A percentile compares a stretch with the other conserved stretches of the same genome.
phyloP scores from a whole-genome alignment of 2,797 vertebrate genomes.

The Amphiprion clarkii region DNA sequence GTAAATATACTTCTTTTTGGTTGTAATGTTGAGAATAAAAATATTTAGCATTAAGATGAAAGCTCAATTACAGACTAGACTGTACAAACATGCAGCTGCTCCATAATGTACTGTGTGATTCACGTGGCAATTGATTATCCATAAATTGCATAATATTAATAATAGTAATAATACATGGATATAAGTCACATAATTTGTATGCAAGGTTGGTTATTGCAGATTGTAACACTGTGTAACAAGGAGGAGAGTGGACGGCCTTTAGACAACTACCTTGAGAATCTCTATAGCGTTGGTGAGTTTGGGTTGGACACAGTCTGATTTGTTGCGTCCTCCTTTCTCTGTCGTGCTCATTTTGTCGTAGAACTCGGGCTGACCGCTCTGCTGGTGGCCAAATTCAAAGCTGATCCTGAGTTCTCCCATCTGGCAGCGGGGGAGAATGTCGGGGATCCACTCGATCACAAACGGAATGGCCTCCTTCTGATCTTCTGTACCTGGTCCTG shows the following conservation, averaged over 20 bases:
- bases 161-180: background rate
- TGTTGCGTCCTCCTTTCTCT: slow-evolving; percentile 46
- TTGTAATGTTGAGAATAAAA: background rate
- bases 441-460: slow-evolving; percentile 94
- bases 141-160: slow-evolving; percentile 22
- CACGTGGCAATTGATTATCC: slow-evolving; percentile 11
- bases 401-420: slow-evolving; percentile 91
- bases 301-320: slow-evolving; percentile 37
- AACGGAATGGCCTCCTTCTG: slow-evolving; percentile 90
- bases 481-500: slow-evolving; percentile 86
- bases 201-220: background rate
- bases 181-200: background rate
- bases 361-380: slow-evolving; percentile 84
- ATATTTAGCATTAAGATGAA: slow-evolving; percentile 13
- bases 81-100: background rate
- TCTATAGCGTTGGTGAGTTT: slow-evolving; percentile 41
- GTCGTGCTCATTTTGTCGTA: slow-evolving; percentile 43
- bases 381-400: slow-evolving; percentile 92
- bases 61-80: no score
- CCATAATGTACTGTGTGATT: background rate
- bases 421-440: slow-evolving; percentile 89
- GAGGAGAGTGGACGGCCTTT: background rate
- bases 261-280: slow-evolving; percentile 60
- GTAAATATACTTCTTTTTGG: background rate
- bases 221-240: background rate